phyloP scores from a whole-genome alignment of 2,888 invertebrate species.

The Macroteleia sp. region DNA sequence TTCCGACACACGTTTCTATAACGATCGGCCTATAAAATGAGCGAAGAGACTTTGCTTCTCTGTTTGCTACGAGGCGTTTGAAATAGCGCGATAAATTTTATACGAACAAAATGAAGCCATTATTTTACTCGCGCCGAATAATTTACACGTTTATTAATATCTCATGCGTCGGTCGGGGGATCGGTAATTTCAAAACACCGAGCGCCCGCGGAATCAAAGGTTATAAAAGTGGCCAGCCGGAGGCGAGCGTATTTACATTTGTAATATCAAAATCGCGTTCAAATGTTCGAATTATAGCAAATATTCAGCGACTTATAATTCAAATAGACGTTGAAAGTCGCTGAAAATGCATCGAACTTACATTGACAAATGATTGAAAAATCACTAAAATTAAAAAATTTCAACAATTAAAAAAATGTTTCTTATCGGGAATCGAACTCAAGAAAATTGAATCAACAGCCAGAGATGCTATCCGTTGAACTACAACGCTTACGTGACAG shows the following conservation, averaged over 20 bases:
- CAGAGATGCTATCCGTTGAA: too few relatives aligned
- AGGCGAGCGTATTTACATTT: constrained; percentile 18
- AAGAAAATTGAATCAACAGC: too few relatives aligned
- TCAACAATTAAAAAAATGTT: too few relatives aligned
- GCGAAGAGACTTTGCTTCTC: constrained; percentile 38
- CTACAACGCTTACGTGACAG: too few relatives aligned
- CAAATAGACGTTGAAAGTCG: too few relatives aligned
- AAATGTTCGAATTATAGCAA: constrained; percentile 32
- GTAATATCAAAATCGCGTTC: constrained; percentile 10
- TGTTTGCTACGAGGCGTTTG: constrained; percentile 37
- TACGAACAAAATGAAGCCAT: constrained; percentile 53
- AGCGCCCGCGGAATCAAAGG: constrained; percentile 20
- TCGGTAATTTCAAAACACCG: constrained; percentile 18
- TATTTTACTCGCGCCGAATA: constrained; percentile 42
- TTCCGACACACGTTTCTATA: constrained; percentile 67
- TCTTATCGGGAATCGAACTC: too few relatives aligned
- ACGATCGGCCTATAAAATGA: constrained; percentile 68
- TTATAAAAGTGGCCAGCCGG: constrained; percentile 27
- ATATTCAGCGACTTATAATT: too few relatives aligned
- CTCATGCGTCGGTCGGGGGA: constrained; percentile 13
- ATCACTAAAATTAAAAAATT: too few relatives aligned
- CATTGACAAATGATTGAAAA: too few relatives aligned
- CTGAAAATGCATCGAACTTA: too few relatives aligned
- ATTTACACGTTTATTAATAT: constrained; percentile 49
- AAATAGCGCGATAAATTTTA: constrained; percentile 50